phyloP scores from a whole-genome alignment of 2,797 vertebrate species.

The Hippoglossus hippoglossus region DNA sequence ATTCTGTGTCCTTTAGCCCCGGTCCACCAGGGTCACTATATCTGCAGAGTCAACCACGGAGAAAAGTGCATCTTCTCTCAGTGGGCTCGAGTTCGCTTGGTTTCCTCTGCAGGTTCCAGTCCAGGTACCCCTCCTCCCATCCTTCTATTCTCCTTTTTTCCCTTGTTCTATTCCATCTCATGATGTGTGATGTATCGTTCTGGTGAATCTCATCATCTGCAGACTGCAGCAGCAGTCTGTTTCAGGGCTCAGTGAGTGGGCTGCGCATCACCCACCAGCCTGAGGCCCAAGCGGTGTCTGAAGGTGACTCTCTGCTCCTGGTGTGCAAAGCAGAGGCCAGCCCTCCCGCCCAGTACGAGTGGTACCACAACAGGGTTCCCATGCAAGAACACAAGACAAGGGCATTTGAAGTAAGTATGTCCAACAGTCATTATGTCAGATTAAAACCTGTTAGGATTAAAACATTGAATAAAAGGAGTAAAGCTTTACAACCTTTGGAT shows the following conservation, averaged over 20 bases:
- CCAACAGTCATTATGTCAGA: neutral
- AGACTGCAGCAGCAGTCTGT: slow-evolving; percentile 77
- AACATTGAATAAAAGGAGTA: neutral
- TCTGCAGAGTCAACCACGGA: slow-evolving; percentile 86
- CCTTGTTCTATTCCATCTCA: neutral
- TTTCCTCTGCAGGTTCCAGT: slow-evolving; percentile 65
- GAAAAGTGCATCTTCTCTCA: slow-evolving; percentile 83
- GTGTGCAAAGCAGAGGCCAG: slow-evolving; percentile 84
- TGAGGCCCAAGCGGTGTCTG: slow-evolving; percentile 69
- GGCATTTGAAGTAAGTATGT: slow-evolving; percentile 76
- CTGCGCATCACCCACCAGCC: slow-evolving; percentile 83
- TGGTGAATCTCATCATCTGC: slow-evolving; percentile 7
- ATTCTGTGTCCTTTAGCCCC: slow-evolving; percentile 66
- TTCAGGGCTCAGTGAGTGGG: slow-evolving; percentile 75
- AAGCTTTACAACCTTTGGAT: neutral
- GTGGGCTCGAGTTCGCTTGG: slow-evolving; percentile 82
- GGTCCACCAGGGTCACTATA: slow-evolving; percentile 78
- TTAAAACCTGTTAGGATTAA: neutral
- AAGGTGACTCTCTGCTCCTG: slow-evolving; percentile 83
- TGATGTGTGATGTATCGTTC: neutral
- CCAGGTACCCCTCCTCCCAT: slow-evolving; percentile 67
- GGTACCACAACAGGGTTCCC: slow-evolving; percentile 83
- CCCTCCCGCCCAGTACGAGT: slow-evolving; percentile 88
- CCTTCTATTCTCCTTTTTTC: neutral
- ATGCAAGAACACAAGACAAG: slow-evolving; percentile 72